These are phyloP conservation scores for Suillia variegata DNA, from an alignment of 2,888 invertebrate species.

Conservation along the genomic window DNA sequence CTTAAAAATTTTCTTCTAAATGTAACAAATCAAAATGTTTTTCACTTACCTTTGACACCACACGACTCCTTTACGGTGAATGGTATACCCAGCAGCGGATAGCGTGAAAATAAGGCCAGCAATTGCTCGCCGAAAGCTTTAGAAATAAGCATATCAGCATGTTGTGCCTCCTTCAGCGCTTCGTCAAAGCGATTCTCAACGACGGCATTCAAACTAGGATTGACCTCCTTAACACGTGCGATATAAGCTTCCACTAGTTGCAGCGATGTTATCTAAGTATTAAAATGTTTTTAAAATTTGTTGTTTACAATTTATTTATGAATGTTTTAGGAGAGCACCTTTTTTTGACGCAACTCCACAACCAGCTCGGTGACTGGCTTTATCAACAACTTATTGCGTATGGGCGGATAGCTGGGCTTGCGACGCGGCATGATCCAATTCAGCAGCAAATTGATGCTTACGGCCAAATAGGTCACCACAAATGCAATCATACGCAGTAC, in stretches of 20 bases:
- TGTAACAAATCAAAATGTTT: too few relatives aligned
- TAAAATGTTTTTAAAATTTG: background rate
- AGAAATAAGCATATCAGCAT: constrained; percentile 64
- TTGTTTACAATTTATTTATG: too few relatives aligned
- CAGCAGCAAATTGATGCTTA: constrained; percentile 36
- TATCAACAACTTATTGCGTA: constrained; percentile 38
- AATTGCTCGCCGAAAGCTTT: constrained; percentile 43
- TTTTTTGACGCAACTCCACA: constrained; percentile 39
- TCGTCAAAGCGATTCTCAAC: constrained; percentile 70
- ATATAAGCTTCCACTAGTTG: constrained; percentile 69
- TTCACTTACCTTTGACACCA: constrained; percentile 69
- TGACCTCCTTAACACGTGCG: constrained; percentile 69
- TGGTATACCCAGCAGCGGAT: constrained; percentile 81
- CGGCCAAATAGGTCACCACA: constrained; percentile 35
- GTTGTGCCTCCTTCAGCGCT: constrained; percentile 70
- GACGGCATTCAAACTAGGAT: constrained; percentile 74
- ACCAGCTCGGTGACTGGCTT: constrained; percentile 43
- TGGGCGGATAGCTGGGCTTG: constrained; percentile 41
- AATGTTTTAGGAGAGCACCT: constrained; percentile 32
- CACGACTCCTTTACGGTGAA: constrained; percentile 84
- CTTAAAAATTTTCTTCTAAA: too few relatives aligned
- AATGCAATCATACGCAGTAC: constrained; percentile 38
- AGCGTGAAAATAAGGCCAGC: constrained; percentile 56
- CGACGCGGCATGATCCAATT: constrained; percentile 31
- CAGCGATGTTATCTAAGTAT: constrained; percentile 66